phyloP scores from a whole-genome alignment of 2,888 invertebrate genomes.

The Eupeodes luniger region DNA sequence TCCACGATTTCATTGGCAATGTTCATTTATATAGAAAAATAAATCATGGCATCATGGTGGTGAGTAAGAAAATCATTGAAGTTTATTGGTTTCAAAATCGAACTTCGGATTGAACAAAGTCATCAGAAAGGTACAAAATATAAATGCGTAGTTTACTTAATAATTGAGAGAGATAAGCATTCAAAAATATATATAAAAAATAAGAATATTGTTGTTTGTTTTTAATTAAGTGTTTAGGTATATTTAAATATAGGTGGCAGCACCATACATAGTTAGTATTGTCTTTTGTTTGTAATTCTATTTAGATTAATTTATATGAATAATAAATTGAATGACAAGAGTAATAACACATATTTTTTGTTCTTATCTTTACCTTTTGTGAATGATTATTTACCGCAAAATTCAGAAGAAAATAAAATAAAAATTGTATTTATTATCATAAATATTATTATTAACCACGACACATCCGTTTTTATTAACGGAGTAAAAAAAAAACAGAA shows the following conservation, averaged over 20 bases:
- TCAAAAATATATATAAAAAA: no score
- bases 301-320: constrained; percentile 21
- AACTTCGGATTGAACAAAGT: constrained; percentile 18
- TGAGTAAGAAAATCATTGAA: constrained; percentile 52
- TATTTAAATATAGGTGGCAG: constrained; percentile 8
- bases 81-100: constrained; percentile 45
- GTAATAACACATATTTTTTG: neutral
- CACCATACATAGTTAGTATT: neutral
- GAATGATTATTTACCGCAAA: constrained; percentile 42
- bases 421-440: neutral
- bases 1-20: neutral
- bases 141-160: constrained; percentile 5
- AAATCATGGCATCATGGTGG: neutral
- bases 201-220: neutral
- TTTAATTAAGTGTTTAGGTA: neutral
- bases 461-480: constrained; percentile 23
- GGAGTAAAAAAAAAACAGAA: neutral
- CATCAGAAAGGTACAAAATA: neutral
- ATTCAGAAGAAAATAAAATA: neutral
- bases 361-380: constrained; percentile 54
- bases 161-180: constrained; percentile 8
- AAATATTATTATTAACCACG: neutral
- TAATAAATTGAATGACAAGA: constrained; percentile 39
- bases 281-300: neutral
- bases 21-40: neutral